Percentiles rank a stretch among this genome's conserved stretches.
phyloP scores from a whole-genome alignment of 2,797 vertebrate genomes.

The Loriculus beryllinus region DNA sequence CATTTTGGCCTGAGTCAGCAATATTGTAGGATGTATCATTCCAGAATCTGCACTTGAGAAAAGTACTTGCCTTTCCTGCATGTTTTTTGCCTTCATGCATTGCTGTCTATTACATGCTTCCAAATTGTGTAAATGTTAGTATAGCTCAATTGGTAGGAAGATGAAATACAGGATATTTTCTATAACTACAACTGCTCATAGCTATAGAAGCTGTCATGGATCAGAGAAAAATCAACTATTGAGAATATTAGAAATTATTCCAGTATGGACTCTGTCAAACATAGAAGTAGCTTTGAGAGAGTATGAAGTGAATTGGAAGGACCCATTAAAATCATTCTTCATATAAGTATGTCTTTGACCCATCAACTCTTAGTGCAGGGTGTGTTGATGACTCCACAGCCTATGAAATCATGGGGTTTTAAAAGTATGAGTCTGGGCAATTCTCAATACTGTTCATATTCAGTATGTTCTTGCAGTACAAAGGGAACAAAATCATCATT shows the following conservation, averaged over 20 bases:
- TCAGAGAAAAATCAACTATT: neutral
- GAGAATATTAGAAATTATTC: neutral
- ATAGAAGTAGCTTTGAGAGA: neutral
- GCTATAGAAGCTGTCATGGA: neutral
- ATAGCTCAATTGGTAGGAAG: neutral
- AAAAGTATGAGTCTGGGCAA: neutral
- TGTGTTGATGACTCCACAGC: neutral
- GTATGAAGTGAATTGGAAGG: neutral
- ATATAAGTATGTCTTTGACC: neutral
- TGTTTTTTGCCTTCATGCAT: fast-evolving
- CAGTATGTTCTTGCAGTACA: neutral
- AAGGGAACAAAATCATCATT: neutral
- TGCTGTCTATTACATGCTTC: neutral
- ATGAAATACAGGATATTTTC: neutral
- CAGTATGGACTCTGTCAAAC: neutral
- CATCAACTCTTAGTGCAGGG: neutral
- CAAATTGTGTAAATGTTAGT: neutral
- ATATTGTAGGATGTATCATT: neutral
- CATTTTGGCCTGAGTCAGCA: neutral
- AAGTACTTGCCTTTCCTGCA: fast-evolving
- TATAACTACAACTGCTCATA: neutral
- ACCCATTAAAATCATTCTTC: neutral
- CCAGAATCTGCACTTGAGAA: neutral
- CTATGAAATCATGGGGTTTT: neutral
- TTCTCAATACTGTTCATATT: neutral